phyloP scores from a whole-genome alignment of 2,113 vertebrate species.

The Macroglossus sobrinus region DNA sequence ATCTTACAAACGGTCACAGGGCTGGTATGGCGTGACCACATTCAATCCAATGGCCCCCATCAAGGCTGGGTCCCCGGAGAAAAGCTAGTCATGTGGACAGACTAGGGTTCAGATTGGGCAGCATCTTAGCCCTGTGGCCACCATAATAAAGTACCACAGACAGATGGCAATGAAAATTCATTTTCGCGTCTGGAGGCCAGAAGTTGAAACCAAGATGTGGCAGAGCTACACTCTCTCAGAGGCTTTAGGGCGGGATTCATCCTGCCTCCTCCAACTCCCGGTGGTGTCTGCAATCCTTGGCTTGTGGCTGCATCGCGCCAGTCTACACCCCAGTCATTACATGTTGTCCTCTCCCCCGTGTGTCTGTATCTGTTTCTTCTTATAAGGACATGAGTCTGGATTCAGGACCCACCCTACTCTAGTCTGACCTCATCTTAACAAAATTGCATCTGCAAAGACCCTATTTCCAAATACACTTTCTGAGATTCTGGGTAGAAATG shows the following conservation, averaged over 20 bases:
- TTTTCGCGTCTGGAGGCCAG: neutral
- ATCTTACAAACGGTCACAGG: neutral
- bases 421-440: neutral
- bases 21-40: accelerated
- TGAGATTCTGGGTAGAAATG: neutral
- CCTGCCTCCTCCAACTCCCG: accelerated
- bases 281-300: neutral
- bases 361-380: neutral
- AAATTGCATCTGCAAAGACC: neutral
- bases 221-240: neutral
- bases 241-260: neutral
- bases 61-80: neutral
- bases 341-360: neutral
- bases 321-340: accelerated
- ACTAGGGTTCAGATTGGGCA: neutral
- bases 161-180: no score
- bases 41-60: neutral
- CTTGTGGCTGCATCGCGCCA: neutral
- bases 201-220: neutral
- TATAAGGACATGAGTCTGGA: neutral
- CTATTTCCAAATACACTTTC: neutral
- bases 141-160: accelerated
- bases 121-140: neutral
- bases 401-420: neutral
- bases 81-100: neutral